Conservation (phyloP, 1,140 invertebrate genomes). For the Periplaneta americana region DNA sequence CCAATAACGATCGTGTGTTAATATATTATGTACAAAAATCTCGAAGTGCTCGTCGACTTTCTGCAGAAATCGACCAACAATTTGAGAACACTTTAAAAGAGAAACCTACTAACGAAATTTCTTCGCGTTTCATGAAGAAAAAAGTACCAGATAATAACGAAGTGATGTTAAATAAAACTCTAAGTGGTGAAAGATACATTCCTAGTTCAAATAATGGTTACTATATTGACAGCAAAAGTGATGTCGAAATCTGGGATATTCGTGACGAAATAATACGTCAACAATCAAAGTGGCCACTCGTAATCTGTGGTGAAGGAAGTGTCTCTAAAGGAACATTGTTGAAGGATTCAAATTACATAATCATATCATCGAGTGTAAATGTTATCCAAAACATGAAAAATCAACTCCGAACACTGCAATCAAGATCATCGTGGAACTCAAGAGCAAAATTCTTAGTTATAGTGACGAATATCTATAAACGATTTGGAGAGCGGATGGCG, state of each 20-base stretch:
- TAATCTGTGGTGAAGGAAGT: not conserved
- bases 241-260: not conserved
- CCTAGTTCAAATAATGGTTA: not conserved
- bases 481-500: not conserved
- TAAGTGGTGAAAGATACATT: not conserved
- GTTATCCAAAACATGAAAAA: not conserved
- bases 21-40: too few relatives aligned
- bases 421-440: not conserved
- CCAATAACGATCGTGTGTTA: too few relatives aligned
- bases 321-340: not conserved
- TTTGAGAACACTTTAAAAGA: too few relatives aligned
- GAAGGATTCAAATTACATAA: not conserved
- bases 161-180: not conserved
- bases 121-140: not conserved
- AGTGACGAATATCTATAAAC: not conserved
- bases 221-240: not conserved
- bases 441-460: not conserved
- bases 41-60: too few relatives aligned
- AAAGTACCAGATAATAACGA: not conserved
- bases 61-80: too few relatives aligned
- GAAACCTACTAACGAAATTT: not conserved
- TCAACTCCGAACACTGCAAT: not conserved
- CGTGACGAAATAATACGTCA: not conserved
- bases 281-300: not conserved
- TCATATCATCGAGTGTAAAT: not conserved